Conservation (phyloP, 2,888 invertebrate species). For the Notocelia uddmanniana region DNA sequence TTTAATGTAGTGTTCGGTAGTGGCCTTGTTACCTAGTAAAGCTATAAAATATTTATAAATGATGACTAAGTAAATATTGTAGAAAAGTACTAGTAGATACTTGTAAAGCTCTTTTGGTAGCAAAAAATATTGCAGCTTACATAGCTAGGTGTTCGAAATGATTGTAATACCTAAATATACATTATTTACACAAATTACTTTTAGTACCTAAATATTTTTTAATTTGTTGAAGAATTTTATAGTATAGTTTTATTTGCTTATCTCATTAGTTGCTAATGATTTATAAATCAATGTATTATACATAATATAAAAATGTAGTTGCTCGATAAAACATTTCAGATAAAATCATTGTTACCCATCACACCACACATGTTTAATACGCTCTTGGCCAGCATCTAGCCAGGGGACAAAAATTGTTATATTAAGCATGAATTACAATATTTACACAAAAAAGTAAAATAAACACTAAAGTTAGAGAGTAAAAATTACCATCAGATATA, state of each 20-base stretch:
- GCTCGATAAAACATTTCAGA: not conserved
- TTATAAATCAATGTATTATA: conserved; percentile 7
- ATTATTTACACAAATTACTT: not conserved
- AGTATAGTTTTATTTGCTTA: not conserved
- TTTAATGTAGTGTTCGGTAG: conserved; percentile 27
- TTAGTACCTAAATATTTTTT: not conserved
- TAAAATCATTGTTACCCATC: not conserved
- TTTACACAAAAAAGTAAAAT: no score
- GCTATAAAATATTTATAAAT: not conserved
- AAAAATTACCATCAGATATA: no score
- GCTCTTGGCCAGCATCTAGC: no score
- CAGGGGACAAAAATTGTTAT: no score
- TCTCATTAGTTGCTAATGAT: conserved; percentile 22
- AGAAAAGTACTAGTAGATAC: not conserved
- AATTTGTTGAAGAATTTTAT: no score
- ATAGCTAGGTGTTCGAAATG: not conserved
- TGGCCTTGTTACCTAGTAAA: conserved; percentile 31
- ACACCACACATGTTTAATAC: no score
- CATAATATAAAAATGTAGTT: not conserved
- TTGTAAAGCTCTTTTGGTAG: conserved; percentile 5
- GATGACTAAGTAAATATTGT: not conserved
- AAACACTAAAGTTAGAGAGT: no score
- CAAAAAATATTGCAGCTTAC: not conserved
- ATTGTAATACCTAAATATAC: not conserved
- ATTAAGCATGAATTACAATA: no score